Base-by-base conservation (phyloP, 2,797 vertebrate species). In the Odontamblyopus rebecca region DNA sequence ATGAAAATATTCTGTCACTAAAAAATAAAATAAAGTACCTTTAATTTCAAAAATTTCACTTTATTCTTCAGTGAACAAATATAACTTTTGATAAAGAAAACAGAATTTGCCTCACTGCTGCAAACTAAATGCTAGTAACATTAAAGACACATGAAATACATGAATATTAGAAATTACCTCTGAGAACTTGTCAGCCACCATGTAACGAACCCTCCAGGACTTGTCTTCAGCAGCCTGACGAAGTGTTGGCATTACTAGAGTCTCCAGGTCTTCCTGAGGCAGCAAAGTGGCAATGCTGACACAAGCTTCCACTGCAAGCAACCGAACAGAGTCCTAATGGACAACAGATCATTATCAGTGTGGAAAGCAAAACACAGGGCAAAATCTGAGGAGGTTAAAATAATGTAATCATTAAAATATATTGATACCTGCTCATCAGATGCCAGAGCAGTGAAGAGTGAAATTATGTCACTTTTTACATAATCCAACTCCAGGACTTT, bases 181-280 rank as follows among this genome's bases (percentile, higher is more conserved):
- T 15, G 95, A 95, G 85, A 96, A 96, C 79, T 96, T 96, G 89
- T 96, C 95, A 0, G 95, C 95, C 27, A 96, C 95, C 95, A 96
- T 96, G 82, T 96, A 96, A 73, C 95, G 95, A 61, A 96, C 95
- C 84, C 95, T 93, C 95, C 95, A 96, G 63, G 95, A 96, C 77
- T 96, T 96, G 84, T 96, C 95, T 81, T 96, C 95, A 0, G 95
- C 94, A 7, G 95, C 95, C 84, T 96, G 95, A 9, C 95, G 94
- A 64, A 96, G 89, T 8, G 95, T 96, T 41, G 95, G 95, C 95
- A 97, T 96, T 60, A 96, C 96, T 82, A 97, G 78, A 26, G 92
- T 89, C 85, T 97, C 96, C 68, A 97, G 88, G 79, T 97, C 96
- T 76, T 96, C 95, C 75, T 95, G 95, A 68, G 95, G 93, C 77